Evolutionary conservation across 2,113 vertebrate species (phyloP), one percentile per base, ranked within the genome.

Genomic region (Corvus cornix): DNA sequence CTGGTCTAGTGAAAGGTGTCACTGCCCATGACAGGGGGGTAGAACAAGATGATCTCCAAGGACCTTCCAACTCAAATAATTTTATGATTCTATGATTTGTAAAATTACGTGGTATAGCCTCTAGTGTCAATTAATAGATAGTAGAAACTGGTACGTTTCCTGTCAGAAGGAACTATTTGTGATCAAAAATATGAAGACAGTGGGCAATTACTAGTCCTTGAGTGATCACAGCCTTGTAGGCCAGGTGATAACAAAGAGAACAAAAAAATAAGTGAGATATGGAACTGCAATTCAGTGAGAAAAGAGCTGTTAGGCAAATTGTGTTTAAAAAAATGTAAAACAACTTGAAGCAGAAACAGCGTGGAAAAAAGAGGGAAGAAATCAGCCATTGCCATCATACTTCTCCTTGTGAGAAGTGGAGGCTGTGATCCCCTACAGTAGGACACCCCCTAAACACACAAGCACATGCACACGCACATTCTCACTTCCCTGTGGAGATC

Each of bases 371-470:
- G 1, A 13, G 27, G 16, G 17, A 93, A 74, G n/a, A 81, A 77
- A 77, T 58, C 37, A 73, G 6, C 12, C 6, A 56, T 41, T 37
- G 16, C 8, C 20, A 10, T 21, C 6, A 0, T 58, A 49, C 7
- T 70, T 8, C 3, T 64, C 9, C 35, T 74, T 9, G 2, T 87
- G n/a, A 81, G 51, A 26, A 76, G 39, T 21, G 20, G 5, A 3
- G 48, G 3, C 30, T 64, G 27, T 16, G 22, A 24, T 16, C 41
- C 0, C 0, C 35, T 53, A 10, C 2, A 2, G 23, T 17, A 75
- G 44, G 41, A 66, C 3, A 27, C 2, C 4, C 7, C 13, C 13
- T 2, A 1, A 6, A 20, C 10, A n/a, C 59, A 43, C 12, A 53
- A 13, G 10, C 11, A 37, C 17, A 33, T 9, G 24, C 24, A 24